Evolutionary conservation across 2,113 vertebrate species (phyloP), one percentile per base, ranked within the genome.

Genomic region (Thryonomys swinderianus): DNA sequence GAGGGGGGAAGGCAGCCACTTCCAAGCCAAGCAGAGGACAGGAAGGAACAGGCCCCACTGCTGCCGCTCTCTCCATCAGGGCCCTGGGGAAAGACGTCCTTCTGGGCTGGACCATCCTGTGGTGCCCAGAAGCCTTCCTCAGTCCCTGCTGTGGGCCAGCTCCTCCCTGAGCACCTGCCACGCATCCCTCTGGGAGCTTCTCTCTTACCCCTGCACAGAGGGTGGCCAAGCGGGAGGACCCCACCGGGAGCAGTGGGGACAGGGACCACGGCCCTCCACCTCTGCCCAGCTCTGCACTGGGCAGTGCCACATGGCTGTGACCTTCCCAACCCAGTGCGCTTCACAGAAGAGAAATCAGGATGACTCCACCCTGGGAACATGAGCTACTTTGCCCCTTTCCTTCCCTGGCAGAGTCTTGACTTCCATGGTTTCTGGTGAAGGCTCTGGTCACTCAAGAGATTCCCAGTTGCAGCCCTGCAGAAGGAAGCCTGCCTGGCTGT

Each of bases 341-440:
- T 66, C 55, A 64, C 30, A 66, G 7, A 40, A 23, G 48, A 76
- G 20, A 74, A 7, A 45, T 16, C 25, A 5, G 27, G 71, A 4
- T 3, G 2, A 18, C 20, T 32, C n/a, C 25, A 32, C 18, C 7
- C 20, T 12, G 3, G 32, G 21, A 8, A 23, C 40, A 3, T 0
- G 7, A n/a, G 51, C 5, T 17, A 16, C 30, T 48, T 14, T 40
- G 32, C 53, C 51, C 14, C 23, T 34, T 23, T 30, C 25, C 48
- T 34, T 53, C 34, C 30, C 40, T 25, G 57, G n/a, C 11, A 12
- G 69, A 20, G 32, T 37, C 45, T 37, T 66, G 55, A 62, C 55
- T 62, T 66, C 37, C 3, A 11, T 42, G 7, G 12, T 64, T 45
- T 88, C 34, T 5, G 12, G 20, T 18, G 17, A 57, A 81, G 34